Conservation (phyloP, 2,888 invertebrate species). For the Phalera bucephala region DNA sequence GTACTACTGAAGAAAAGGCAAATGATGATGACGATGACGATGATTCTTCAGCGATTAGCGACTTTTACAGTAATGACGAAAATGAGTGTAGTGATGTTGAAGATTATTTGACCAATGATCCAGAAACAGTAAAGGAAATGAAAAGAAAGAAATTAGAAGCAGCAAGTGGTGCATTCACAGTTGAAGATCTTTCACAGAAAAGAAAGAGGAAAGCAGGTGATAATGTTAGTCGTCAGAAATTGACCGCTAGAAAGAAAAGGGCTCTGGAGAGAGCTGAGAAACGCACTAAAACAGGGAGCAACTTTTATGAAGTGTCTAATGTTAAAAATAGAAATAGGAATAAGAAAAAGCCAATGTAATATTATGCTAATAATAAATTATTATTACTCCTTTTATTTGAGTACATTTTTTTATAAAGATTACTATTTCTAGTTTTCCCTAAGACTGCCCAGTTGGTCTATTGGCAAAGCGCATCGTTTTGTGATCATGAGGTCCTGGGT, state of each 20-base stretch:
- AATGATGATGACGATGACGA: conserved; percentile 54
- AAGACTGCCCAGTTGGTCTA: too few relatives aligned
- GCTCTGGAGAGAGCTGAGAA: conserved; percentile 89
- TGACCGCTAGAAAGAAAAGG: conserved; percentile 90
- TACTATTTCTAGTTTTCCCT: too few relatives aligned
- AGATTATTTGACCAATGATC: conserved; percentile 71
- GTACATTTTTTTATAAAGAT: too few relatives aligned
- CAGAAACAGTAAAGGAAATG: conserved; percentile 72
- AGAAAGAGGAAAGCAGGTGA: conserved; percentile 50
- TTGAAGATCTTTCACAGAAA: conserved; percentile 75
- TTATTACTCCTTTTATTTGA: background rate
- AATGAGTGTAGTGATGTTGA: conserved; percentile 79
- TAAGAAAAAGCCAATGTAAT: conserved; percentile 78
- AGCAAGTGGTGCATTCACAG: conserved; percentile 80
- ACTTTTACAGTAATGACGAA: conserved; percentile 87
- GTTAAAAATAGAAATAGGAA: conserved; percentile 93
- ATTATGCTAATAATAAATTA: conserved; percentile 4
- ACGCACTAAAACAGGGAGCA: conserved; percentile 92
- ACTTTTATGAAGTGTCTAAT: conserved; percentile 94
- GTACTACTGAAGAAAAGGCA: conserved; percentile 40
- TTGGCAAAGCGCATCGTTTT: too few relatives aligned
- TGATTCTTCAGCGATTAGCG: conserved; percentile 86
- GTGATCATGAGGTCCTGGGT: too few relatives aligned
- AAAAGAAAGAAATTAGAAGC: conserved; percentile 73
- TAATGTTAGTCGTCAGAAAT: conserved; percentile 62